These are phyloP conservation scores for Puntigrus tetrazona DNA, from an alignment of 2,113 vertebrate genomes.

Conservation along the genomic window DNA sequence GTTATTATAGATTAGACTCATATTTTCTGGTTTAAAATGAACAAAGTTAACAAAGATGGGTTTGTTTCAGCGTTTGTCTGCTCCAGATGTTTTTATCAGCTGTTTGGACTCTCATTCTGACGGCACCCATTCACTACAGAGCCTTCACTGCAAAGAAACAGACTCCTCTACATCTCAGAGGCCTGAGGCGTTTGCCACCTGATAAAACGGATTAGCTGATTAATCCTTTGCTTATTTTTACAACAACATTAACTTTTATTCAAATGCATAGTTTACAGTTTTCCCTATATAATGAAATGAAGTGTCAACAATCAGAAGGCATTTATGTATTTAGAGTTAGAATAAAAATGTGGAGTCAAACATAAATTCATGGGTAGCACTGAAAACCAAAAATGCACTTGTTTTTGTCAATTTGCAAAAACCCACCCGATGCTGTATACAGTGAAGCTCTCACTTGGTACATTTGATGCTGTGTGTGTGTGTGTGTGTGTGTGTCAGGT, in stretches of 20 bases:
- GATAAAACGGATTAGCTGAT: neutral
- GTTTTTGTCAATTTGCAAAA: neutral
- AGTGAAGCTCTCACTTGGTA: neutral
- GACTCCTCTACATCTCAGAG: too few species aligned
- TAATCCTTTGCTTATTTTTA: neutral
- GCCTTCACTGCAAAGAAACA: too few species aligned
- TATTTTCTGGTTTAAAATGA: too few species aligned
- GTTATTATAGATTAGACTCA: too few species aligned
- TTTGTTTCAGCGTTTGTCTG: too few species aligned
- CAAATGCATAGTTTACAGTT: neutral
- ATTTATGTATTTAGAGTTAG: neutral
- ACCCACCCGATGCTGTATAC: neutral
- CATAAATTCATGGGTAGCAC: neutral
- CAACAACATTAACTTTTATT: neutral
- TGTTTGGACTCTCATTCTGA: too few species aligned
- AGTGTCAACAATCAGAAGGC: neutral
- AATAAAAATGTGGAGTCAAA: neutral
- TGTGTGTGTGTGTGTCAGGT: conserved; percentile 68
- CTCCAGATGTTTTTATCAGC: too few species aligned
- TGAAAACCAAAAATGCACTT: neutral
- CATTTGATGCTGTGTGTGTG: too few species aligned
- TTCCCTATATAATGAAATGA: neutral
- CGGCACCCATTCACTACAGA: too few species aligned
- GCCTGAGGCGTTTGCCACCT: neutral
- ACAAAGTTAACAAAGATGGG: too few species aligned